Evolutionary conservation across 64 coral and sea anemone genomes (phyloP), one percentile per base, ranked within the genome.

Genomic region (Montipora cactus): DNA sequence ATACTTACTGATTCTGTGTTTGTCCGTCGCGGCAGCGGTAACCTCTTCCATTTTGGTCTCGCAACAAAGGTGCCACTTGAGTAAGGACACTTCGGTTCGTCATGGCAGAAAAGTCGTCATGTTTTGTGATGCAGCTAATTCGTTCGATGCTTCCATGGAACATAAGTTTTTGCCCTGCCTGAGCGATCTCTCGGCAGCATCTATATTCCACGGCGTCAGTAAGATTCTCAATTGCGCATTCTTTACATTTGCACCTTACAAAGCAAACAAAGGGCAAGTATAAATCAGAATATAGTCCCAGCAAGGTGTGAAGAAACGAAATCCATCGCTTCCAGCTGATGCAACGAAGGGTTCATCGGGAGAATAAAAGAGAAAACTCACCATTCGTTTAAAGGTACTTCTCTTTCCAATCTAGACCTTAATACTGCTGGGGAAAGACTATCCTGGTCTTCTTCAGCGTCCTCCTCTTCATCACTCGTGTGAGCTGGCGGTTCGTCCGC

Each of bases 191-290:
- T 77, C 8, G 10, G 75, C 75, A 77, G 75, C 46, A 77, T 77
- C 75, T 71, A 71, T 71, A 71, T 71, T 71, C n/a, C n/a, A 71
- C 18, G 67, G 67, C 18, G 20, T 71, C 20, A 2, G 75, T 77
- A 77, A 77, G 75, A 77, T 77, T 48, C 10, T 77, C 75, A 47
- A 77, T 2, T 77, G 28, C 5, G 75, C 75, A 77, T 77, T 77
- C 75, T 77, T 8, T 44, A 49, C 75, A 77, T 49, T 77, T 49
- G 75, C 75, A 77, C 75, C 75, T 77, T 77, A 77, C 46, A 77
- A 77, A 47, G 5, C 75, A 77, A 77, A 75, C 73, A 77, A 48
- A 77, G 28, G 12, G 0, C 13, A 77, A 77, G 75, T 48, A 23
- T 23, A 23, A 77, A 47, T 46, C 73, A 75, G 73, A 75, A 18